A percentile compares a stretch with the other conserved stretches of the same genome.
These are phyloP conservation scores for Pecten maximus DNA, from an alignment of 2,888 invertebrate species.

Conservation along the genomic window DNA sequence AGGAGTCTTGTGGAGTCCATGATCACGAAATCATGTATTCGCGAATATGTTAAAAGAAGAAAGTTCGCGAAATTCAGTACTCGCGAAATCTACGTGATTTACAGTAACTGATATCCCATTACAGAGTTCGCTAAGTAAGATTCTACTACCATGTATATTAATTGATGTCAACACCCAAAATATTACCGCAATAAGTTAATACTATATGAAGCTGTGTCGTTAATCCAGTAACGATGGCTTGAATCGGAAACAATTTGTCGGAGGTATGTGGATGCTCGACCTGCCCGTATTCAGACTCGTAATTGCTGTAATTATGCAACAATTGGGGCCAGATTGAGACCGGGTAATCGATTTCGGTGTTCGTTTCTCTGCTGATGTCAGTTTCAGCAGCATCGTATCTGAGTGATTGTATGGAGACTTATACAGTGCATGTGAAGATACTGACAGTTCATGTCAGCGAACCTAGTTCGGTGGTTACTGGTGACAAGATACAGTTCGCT, in stretches of 20 bases:
- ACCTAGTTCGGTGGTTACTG: no score
- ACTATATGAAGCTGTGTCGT: neutral
- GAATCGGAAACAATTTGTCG: conserved; percentile 9
- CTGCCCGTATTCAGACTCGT: neutral
- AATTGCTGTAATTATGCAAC: conserved; percentile 30
- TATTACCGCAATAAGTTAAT: neutral
- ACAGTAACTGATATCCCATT: neutral
- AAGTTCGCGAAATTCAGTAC: no score
- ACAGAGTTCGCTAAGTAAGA: neutral
- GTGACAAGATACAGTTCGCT: no score
- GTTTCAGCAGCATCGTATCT: neutral
- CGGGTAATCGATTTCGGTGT: conserved; percentile 5
- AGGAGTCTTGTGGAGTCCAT: no score
- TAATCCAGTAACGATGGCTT: conserved; percentile 1
- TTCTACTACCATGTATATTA: neutral
- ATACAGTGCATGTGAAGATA: neutral
- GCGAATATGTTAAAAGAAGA: no score
- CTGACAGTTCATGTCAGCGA: no score
- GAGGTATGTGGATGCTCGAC: neutral
- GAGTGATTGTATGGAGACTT: neutral
- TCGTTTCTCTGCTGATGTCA: conserved; percentile 22
- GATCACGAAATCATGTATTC: no score
- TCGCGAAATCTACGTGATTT: no score
- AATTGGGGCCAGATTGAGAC: conserved; percentile 10
- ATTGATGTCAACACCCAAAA: conserved; percentile 17